Conservation (phyloP, 92 coral and sea anemone genomes). For the Epizoanthus ramosus region DNA sequence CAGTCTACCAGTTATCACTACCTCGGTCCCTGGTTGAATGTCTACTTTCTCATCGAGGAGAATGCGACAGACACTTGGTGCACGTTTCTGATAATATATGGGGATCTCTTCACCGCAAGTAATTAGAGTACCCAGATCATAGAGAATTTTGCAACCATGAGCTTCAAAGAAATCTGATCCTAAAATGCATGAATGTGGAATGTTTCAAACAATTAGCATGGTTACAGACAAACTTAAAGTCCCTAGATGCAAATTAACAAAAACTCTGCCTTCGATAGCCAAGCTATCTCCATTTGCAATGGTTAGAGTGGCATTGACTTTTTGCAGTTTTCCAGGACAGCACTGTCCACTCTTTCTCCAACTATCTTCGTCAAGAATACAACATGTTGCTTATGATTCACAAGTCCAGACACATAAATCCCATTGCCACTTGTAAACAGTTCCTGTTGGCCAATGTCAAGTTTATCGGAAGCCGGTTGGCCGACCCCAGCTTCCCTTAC, state of each 20-base stretch:
- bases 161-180: constrained; percentile 34
- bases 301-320: constrained; percentile 22
- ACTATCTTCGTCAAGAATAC: constrained; percentile 29
- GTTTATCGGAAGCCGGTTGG: constrained; percentile 41
- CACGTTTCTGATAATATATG: constrained; percentile 17
- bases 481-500: constrained; percentile 41
- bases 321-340: constrained; percentile 25
- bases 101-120: constrained; percentile 19
- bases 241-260: constrained; percentile 27
- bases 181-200: constrained; percentile 40
- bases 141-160: constrained; percentile 34
- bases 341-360: constrained; percentile 48
- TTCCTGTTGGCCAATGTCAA: not conserved
- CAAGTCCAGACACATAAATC: constrained; percentile 41
- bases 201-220: constrained; percentile 43
- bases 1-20: constrained; percentile 14
- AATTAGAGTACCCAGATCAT: constrained; percentile 29
- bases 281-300: constrained; percentile 35
- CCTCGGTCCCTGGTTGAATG: constrained; percentile 42
- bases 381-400: constrained; percentile 44
- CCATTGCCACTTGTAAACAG: constrained; percentile 25
- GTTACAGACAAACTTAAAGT: constrained; percentile 23
- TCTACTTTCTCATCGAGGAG: constrained; percentile 37
- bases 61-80: constrained; percentile 46
- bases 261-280: constrained; percentile 16